Conservation (phyloP, 2,113 vertebrate genomes). For the Muntiacus muntjak region DNA sequence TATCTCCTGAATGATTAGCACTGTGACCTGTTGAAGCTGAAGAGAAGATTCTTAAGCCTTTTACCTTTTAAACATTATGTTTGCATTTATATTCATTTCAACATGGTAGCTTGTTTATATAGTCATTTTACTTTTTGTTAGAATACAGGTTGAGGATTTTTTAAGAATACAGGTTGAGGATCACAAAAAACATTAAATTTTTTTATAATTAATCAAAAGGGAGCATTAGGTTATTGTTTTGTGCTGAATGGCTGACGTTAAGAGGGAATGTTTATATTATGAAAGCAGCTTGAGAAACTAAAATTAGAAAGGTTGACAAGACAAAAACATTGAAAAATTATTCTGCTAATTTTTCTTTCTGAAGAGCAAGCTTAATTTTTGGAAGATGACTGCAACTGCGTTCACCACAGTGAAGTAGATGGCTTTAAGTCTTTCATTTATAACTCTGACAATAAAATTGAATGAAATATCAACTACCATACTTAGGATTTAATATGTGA, state of each 20-base stretch:
- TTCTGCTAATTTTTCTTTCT: neutral
- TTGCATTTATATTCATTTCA: neutral
- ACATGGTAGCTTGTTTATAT: neutral
- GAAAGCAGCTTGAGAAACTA: neutral
- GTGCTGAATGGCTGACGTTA: neutral
- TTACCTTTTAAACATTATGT: neutral
- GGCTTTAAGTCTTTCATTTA: neutral
- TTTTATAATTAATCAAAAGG: neutral
- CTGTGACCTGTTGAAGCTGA: too few relatives aligned
- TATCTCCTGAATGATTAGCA: neutral
- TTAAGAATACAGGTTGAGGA: neutral
- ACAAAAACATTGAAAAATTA: neutral
- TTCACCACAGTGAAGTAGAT: neutral
- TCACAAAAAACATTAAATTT: neutral
- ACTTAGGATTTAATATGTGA: neutral
- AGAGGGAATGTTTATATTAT: neutral
- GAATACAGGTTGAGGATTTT: neutral
- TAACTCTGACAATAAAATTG: neutral
- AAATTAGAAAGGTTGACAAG: neutral
- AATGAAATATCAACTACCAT: neutral
- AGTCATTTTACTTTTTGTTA: neutral
- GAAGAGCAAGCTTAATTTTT: neutral
- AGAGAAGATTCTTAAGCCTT: neutral
- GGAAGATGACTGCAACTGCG: neutral
- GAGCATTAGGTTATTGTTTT: neutral